These are phyloP conservation scores for Leucoraja ocellata DNA, from an alignment of 2,797 vertebrate genomes.

Conservation along the genomic window DNA sequence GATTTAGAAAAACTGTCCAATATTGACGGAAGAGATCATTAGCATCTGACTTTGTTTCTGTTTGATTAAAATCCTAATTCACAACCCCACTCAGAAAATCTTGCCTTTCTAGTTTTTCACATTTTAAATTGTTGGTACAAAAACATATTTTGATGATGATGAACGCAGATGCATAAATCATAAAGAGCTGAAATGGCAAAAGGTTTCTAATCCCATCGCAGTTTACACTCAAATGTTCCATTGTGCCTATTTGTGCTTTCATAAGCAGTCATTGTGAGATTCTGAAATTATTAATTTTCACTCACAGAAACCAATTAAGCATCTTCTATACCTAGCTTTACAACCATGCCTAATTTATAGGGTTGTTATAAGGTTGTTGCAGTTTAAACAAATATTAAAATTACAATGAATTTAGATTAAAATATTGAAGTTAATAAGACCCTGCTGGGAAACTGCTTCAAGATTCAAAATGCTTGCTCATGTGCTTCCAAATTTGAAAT, in stretches of 20 bases:
- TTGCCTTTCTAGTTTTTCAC: not conserved
- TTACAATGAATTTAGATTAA: slow-evolving; percentile 4
- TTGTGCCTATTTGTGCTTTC: not conserved
- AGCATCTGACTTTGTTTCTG: not conserved
- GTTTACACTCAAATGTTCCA: not conserved
- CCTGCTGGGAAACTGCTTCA: not conserved
- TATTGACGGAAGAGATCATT: not conserved
- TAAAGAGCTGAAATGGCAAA: not conserved
- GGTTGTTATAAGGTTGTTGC: not conserved
- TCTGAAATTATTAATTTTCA: slow-evolving; percentile 20
- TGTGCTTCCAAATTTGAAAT: not conserved
- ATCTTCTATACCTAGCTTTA: not conserved
- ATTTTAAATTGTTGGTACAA: not conserved
- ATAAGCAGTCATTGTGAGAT: not conserved
- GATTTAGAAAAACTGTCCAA: not conserved
- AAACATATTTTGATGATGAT: not conserved
- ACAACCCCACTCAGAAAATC: not conserved
- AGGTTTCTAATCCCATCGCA: too few species aligned
- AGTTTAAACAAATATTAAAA: slow-evolving; percentile 7
- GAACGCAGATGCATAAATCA: not conserved
- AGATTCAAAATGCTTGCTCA: not conserved
- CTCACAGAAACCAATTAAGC: slow-evolving; percentile 2
- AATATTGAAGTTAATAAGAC: not conserved
- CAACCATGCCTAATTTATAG: not conserved
- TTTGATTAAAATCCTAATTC: too few species aligned